A percentile compares a stretch with the other conserved stretches of the same genome.
Conservation (phyloP, 2,797 vertebrate species). For the Lindbergichthys nudifrons region DNA sequence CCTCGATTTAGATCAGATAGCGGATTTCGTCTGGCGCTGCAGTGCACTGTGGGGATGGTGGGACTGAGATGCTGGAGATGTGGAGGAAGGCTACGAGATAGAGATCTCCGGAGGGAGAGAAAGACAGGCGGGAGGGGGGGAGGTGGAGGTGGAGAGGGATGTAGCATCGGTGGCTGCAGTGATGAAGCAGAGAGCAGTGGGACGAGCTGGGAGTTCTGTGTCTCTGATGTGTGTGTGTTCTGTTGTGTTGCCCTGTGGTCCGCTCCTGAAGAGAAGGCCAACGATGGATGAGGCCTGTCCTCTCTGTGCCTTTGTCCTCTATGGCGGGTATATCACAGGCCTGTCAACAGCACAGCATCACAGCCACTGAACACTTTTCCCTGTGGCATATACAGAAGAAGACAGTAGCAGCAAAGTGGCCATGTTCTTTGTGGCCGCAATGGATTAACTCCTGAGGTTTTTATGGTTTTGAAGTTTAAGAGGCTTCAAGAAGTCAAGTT, state of each 20-base stretch:
- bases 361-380: conserved; percentile 35
- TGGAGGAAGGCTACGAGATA: conserved; percentile 74
- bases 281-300: conserved; percentile 77
- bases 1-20: conserved; percentile 78
- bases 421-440: conserved; percentile 51
- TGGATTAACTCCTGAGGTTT: conserved; percentile 57
- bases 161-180: conserved; percentile 66
- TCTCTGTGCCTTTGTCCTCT: conserved; percentile 71
- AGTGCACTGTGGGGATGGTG: conserved; percentile 63
- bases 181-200: conserved; percentile 73
- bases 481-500: conserved; percentile 60
- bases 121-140: background rate
- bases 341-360: conserved; percentile 66
- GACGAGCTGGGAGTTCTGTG: conserved; percentile 73
- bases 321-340: conserved; percentile 65
- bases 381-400: conserved; percentile 12
- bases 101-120: conserved; percentile 65
- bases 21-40: conserved; percentile 59
- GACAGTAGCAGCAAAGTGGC: conserved; percentile 28
- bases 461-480: conserved; percentile 63
- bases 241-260: conserved; percentile 70
- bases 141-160: conserved; percentile 42
- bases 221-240: conserved; percentile 76
- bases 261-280: conserved; percentile 63
- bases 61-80: conserved; percentile 75